A percentile compares a stretch with the other conserved stretches of the same genome.
Evolutionary conservation across 2,113 vertebrate species (phyloP).

Genomic region (Neogale vison): DNA sequence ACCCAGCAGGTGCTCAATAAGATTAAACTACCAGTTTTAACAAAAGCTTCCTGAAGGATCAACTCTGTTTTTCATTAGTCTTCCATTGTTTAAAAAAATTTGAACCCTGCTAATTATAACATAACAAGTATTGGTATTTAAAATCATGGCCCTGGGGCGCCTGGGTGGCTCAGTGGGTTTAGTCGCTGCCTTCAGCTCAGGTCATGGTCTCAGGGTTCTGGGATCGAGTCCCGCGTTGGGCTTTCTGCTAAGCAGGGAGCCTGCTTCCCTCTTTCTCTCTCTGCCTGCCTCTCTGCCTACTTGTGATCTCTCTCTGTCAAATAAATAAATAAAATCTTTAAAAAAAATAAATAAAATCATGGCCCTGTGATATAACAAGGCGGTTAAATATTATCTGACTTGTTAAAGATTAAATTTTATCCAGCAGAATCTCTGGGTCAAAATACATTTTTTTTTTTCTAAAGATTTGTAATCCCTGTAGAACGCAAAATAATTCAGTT

Average conservation of each 20-base stretch:
- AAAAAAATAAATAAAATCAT: not conserved
- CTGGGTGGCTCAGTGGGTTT: too few relatives aligned
- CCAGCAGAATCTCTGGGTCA: not conserved
- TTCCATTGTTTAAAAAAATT: slow-evolving; percentile 9
- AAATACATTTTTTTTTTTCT: slow-evolving; percentile 1
- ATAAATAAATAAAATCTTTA: too few relatives aligned
- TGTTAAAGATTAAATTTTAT: slow-evolving; percentile 48
- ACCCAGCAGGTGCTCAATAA: not conserved
- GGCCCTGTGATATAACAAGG: not conserved
- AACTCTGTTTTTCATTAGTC: not conserved
- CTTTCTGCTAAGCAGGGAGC: too few relatives aligned
- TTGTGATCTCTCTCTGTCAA: too few relatives aligned
- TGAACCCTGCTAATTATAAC: not conserved
- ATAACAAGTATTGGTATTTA: not conserved
- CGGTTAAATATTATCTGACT: not conserved
- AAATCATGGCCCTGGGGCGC: not conserved
- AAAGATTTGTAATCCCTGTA: not conserved
- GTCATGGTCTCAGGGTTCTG: too few relatives aligned
- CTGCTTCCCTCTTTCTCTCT: too few relatives aligned
- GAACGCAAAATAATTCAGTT: not conserved
- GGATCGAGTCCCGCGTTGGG: too few relatives aligned
- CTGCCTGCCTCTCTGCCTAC: too few relatives aligned
- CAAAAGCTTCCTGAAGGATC: not conserved
- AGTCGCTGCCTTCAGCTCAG: too few relatives aligned
- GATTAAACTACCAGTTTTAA: not conserved